Conservation (phyloP, 2,113 vertebrate species). For the Thinocorus orbignyianus region DNA sequence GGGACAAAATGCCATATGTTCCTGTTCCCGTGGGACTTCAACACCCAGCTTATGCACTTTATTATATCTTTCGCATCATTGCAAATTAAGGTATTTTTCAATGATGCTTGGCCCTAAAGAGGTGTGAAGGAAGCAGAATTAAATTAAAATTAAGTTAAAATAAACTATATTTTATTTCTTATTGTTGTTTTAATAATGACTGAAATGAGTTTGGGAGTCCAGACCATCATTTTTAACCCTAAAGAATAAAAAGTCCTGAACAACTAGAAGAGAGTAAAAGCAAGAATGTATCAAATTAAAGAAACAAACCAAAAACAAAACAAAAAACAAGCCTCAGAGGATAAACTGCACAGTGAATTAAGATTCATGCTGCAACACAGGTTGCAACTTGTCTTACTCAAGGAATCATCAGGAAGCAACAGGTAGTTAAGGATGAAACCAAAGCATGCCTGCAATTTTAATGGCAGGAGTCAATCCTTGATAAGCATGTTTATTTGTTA, state of each 20-base stretch:
- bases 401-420: constrained; percentile 41
- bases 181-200: not conserved
- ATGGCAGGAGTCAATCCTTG: constrained; percentile 1
- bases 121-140: not conserved
- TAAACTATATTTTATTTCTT: not conserved
- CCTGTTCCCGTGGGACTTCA: not conserved
- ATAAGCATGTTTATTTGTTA: not conserved
- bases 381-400: constrained; percentile 8
- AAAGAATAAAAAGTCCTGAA: not conserved
- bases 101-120: not conserved
- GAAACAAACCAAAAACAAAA: not conserved
- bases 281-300: not conserved
- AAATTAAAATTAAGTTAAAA: not conserved
- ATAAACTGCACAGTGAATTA: constrained; percentile 26
- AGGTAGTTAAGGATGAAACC: constrained; percentile 15
- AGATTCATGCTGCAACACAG: constrained; percentile 29
- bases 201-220: not conserved
- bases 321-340: not conserved
- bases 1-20: not conserved
- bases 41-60: not conserved
- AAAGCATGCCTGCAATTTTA: constrained; percentile 24
- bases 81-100: not conserved
- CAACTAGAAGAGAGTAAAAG: not conserved
- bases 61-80: not conserved
- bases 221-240: not conserved